Evolutionary conservation across 1,140 invertebrate genomes (phyloP).

Genomic region (Protaetia brevitarsis): DNA sequence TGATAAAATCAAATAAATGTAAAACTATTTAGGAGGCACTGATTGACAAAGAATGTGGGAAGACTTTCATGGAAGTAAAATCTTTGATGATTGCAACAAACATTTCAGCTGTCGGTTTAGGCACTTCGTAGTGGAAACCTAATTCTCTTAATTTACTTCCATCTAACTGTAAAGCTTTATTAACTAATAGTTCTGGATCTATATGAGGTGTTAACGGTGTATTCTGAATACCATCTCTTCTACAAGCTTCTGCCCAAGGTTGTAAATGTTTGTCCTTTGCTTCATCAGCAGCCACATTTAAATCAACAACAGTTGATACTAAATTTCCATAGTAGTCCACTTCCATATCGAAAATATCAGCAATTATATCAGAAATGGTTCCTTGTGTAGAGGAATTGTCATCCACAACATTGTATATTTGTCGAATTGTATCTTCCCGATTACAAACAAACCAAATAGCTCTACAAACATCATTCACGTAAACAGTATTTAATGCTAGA

Average conservation of each 20-base stretch:
- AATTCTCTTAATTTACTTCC: conserved; percentile 62
- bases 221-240: conserved; percentile 70
- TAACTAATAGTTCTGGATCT: conserved; percentile 73
- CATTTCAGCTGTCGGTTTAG: conserved; percentile 58
- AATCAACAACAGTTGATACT: conserved; percentile 73
- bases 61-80: conserved; percentile 68
- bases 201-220: conserved; percentile 85
- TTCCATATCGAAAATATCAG: conserved; percentile 81
- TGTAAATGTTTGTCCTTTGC: conserved; percentile 89
- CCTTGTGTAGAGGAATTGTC: conserved; percentile 80
- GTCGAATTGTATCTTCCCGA: conserved; percentile 50
- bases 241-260: conserved; percentile 84
- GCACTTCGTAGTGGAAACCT: conserved; percentile 57
- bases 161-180: conserved; percentile 76
- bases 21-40: conserved; percentile 5
- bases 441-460: conserved; percentile 71
- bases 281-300: conserved; percentile 77
- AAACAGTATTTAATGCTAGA: conserved; percentile 82
- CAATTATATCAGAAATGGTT: conserved; percentile 70
- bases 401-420: conserved; percentile 80
- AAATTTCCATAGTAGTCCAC: conserved; percentile 81
- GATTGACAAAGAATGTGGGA: conserved; percentile 58
- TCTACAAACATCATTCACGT: conserved; percentile 76
- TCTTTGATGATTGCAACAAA: conserved; percentile 68
- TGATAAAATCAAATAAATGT: background rate